These are phyloP conservation scores for Stramonita haemastoma DNA, from an alignment of 2,888 invertebrate species.

Conservation along the genomic window DNA sequence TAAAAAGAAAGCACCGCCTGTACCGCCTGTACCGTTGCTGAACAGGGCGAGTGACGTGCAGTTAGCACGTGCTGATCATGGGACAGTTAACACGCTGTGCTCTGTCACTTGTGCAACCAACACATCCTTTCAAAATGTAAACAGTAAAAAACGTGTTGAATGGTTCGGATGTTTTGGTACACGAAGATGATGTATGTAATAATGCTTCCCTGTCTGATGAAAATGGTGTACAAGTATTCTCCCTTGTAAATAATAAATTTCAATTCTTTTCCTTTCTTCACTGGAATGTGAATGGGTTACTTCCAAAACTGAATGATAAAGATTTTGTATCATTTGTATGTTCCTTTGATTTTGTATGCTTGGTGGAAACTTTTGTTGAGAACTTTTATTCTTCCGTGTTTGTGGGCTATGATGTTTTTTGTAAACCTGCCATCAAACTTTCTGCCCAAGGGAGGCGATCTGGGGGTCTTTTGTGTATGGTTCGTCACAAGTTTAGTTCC, in stretches of 20 bases:
- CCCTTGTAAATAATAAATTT: neutral
- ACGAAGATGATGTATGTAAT: neutral
- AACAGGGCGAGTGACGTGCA: neutral
- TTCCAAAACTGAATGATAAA: neutral
- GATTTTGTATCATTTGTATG: conserved; percentile 8
- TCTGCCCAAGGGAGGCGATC: neutral
- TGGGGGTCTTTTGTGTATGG: neutral
- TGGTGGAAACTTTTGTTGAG: neutral
- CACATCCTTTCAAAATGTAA: neutral
- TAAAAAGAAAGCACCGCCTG: neutral
- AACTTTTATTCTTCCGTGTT: neutral
- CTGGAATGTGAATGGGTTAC: neutral
- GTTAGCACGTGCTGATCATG: neutral
- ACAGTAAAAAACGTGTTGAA: neutral
- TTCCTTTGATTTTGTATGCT: conserved; percentile 12
- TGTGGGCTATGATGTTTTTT: neutral
- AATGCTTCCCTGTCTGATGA: neutral
- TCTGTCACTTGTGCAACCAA: too few species aligned
- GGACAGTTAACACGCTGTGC: neutral
- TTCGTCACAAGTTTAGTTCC: neutral
- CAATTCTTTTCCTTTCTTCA: neutral
- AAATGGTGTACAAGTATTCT: neutral
- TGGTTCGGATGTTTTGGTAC: neutral
- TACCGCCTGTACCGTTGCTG: neutral
- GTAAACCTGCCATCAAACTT: neutral